phyloP scores from a whole-genome alignment of 2,113 vertebrate species.

The Chamaea fasciata region DNA sequence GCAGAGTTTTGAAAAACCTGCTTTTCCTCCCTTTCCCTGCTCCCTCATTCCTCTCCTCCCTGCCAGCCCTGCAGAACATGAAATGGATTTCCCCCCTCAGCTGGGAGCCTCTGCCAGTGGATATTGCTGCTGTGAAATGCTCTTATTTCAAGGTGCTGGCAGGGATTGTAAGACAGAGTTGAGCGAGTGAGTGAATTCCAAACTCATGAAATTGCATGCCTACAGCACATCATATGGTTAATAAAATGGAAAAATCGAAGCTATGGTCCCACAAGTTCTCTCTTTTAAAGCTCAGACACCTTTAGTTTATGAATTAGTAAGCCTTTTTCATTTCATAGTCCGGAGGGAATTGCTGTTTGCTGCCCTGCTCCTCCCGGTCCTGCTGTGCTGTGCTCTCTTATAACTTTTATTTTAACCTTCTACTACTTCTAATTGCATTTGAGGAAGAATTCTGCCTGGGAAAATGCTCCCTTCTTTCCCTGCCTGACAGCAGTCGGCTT shows the following conservation, averaged over 20 bases:
- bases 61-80: neutral
- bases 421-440: conserved; percentile 4
- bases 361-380: neutral
- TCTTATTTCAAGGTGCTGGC: conserved; percentile 26
- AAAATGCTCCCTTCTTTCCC: neutral
- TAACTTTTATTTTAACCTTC: conserved; percentile 46
- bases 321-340: conserved; percentile 32
- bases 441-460: neutral
- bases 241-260: conserved; percentile 57
- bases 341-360: conserved; percentile 3
- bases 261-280: neutral
- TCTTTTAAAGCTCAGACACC: conserved; percentile 12
- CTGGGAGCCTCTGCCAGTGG: neutral
- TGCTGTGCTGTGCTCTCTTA: neutral
- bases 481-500: neutral
- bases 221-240: conserved; percentile 18
- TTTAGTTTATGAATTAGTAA: conserved; percentile 61
- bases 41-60: neutral
- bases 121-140: neutral
- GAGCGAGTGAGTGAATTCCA: neutral
- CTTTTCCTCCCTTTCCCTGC: neutral
- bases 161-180: neutral
- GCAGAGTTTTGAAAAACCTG: neutral
- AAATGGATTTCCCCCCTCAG: neutral
- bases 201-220: conserved; percentile 11